These are phyloP conservation scores for Ceramica pisi DNA, from an alignment of 2,888 invertebrate species.

Conservation along the genomic window DNA sequence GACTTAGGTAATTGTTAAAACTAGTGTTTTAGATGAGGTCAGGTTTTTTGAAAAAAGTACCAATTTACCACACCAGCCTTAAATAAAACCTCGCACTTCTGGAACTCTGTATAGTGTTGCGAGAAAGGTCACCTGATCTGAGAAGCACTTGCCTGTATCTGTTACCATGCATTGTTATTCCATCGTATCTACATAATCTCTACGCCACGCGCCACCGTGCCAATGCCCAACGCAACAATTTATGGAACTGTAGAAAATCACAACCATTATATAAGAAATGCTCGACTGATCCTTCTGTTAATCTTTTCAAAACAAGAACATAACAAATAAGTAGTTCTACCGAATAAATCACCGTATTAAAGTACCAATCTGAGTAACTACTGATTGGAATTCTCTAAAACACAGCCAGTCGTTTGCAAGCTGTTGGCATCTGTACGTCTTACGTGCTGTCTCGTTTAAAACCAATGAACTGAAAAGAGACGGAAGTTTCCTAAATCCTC, in stretches of 20 bases:
- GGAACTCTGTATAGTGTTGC: not conserved
- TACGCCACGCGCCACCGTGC: too few species aligned
- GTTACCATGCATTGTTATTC: not conserved
- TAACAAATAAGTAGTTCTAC: not conserved
- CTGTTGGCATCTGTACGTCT: constrained; percentile 25
- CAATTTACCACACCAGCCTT: too few species aligned
- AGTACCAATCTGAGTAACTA: constrained; percentile 23
- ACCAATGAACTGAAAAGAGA: constrained; percentile 33
- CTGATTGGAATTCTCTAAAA: constrained; percentile 51
- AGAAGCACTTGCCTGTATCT: not conserved
- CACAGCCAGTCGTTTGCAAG: constrained; percentile 20
- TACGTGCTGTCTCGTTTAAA: constrained; percentile 24
- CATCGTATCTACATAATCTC: too few species aligned
- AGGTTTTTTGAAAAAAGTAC: too few species aligned
- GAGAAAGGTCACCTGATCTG: not conserved
- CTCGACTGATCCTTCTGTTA: not conserved
- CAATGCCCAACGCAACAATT: too few species aligned
- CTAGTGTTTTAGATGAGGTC: too few species aligned
- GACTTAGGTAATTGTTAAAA: not conserved
- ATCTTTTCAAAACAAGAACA: constrained; percentile 3
- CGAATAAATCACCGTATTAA: constrained; percentile 18
- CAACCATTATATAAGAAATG: not conserved
- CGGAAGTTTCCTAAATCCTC: constrained; percentile 41
- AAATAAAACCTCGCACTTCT: too few species aligned
- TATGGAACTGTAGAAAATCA: not conserved